phyloP scores from a whole-genome alignment of 2,113 vertebrate species.

The Nycticorax nycticorax region DNA sequence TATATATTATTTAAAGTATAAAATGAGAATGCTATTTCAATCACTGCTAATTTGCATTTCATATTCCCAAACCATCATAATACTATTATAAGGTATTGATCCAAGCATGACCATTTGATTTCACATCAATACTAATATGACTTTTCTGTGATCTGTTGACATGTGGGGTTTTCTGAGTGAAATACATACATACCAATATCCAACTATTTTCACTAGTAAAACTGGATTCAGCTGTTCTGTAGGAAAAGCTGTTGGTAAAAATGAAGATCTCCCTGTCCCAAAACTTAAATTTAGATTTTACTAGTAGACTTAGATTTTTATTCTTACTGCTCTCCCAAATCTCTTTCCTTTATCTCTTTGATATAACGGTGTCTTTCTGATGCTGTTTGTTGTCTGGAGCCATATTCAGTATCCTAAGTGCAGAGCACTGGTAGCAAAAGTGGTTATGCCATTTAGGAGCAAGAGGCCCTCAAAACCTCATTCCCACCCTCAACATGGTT shows the following conservation, averaged over 20 bases:
- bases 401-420: not conserved
- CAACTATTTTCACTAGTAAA: not conserved
- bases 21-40: conserved; percentile 37
- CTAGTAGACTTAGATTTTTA: not conserved
- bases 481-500: not conserved
- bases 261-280: not conserved
- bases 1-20: conserved; percentile 27
- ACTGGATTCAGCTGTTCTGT: not conserved
- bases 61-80: conserved; percentile 24
- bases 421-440: not conserved
- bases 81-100: conserved; percentile 55
- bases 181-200: conserved; percentile 38
- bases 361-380: not conserved
- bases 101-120: conserved; percentile 65
- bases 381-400: not conserved
- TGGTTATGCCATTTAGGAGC: not conserved
- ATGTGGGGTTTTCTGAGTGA: conserved; percentile 44
- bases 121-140: conserved; percentile 65
- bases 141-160: conserved; percentile 65
- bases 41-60: conserved; percentile 47
- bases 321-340: not conserved
- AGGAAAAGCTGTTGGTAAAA: not conserved
- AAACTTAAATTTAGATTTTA: not conserved
- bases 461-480: not conserved
- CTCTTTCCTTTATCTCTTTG: not conserved